Evolutionary conservation across 2,888 invertebrate genomes (phyloP).

Genomic region (Prosopocoilus inquinatus): DNA sequence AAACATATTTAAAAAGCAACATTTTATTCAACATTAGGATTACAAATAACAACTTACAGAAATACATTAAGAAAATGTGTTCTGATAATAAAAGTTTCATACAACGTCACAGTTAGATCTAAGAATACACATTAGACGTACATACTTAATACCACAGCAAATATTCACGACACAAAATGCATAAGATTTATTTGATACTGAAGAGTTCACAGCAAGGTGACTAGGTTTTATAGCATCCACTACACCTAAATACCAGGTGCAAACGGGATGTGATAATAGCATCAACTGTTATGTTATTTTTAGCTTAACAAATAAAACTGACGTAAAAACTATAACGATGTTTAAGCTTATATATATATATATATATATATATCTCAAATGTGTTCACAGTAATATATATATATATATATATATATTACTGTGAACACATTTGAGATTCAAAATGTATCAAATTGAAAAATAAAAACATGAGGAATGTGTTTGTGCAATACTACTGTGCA

Average conservation of each 20-base stretch:
- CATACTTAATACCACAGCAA: constrained; percentile 13
- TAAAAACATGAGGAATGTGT: too few relatives aligned
- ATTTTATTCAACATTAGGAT: constrained; percentile 15
- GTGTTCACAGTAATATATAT: too few relatives aligned
- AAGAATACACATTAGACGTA: constrained; percentile 13
- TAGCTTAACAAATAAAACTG: too few relatives aligned
- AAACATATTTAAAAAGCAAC: constrained; percentile 16
- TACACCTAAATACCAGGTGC: too few relatives aligned
- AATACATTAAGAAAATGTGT: constrained; percentile 8
- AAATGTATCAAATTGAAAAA: too few relatives aligned
- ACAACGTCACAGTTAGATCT: constrained; percentile 1
- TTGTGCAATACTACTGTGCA: too few relatives aligned
- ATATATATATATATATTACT: too few relatives aligned
- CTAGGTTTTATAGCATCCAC: too few relatives aligned
- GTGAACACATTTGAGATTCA: too few relatives aligned
- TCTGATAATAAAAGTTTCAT: constrained; percentile 6
- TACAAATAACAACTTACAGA: constrained; percentile 21
- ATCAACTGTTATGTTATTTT: too few relatives aligned
- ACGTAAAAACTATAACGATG: neutral
- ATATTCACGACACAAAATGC: constrained; percentile 12
- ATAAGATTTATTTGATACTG: constrained; percentile 12
- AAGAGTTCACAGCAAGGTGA: constrained; percentile 1
- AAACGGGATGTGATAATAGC: too few relatives aligned
- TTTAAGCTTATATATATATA: neutral
- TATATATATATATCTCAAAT: too few relatives aligned